Base-by-base conservation (phyloP, 2,888 invertebrate genomes). In the Idaea straminata region DNA sequence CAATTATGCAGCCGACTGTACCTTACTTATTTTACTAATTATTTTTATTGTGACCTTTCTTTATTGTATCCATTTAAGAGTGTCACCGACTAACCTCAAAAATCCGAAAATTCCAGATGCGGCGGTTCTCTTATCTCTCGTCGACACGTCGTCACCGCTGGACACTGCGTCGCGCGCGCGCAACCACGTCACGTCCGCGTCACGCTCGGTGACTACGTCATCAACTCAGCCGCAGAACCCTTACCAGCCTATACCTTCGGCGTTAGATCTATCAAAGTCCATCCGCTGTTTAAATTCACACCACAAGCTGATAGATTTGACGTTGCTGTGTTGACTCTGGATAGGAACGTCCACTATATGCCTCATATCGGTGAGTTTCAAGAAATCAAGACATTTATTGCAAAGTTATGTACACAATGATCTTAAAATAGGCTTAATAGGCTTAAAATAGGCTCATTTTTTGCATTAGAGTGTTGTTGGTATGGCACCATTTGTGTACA, bases 271-370 rank as follows among this genome's bases (percentile, higher is more conserved):
- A 98, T 98, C 73, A 95, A 97, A 80, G 89, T 98, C 35, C 98
- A 98, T 87, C 98, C 98, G 0, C 96, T 97, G 84, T 92, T 92
- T 76, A 91, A 92, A 89, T 98, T 98, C 85, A 98, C 98, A 0
- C 98, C 98, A 0, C 98, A 98, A 88, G 97, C 98, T 0, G 97
- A 97, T 82, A 94, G 98, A 68, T 98, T 97, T 83, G 98, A 98
- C 83, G 97, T 98, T 10, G 98, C 98, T 5, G 98, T 98, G 0
- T 91, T 98, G 70, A 95, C 96, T 61, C 88, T 98, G 77, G 98
- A 98, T 82, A 94, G 98, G 69, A 96, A 96, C 62, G 98, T 98
- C n/a, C 97, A 97, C 81, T 97, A 96, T 75, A 96, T 98, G 95
- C 97, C 97, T 4, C 97, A 97, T 88, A 97, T 98, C 78, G 94